phyloP scores from a whole-genome alignment of 2,888 invertebrate genomes.

The Eilema sororculum region DNA sequence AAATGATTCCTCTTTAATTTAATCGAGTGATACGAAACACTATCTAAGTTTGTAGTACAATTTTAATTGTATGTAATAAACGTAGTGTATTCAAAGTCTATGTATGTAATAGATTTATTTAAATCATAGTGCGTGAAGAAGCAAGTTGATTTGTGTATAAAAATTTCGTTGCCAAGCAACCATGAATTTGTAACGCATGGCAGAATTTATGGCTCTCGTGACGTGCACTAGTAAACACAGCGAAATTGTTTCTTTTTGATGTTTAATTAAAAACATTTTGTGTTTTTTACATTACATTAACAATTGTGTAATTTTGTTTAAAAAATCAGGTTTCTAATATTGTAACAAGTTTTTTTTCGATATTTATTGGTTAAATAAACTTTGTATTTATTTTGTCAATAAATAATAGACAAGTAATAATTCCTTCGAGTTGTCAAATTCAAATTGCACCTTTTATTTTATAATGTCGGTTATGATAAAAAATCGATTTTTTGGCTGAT shows the following conservation, averaged over 20 bases:
- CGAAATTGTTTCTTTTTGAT: constrained; percentile 12
- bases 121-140: neutral
- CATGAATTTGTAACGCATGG: constrained; percentile 6
- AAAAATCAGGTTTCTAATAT: neutral
- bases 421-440: constrained; percentile 39
- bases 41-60: neutral
- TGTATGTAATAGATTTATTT: neutral
- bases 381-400: neutral
- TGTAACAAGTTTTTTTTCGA: neutral
- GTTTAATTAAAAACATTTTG: constrained; percentile 8
- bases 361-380: neutral
- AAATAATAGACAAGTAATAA: neutral
- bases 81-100: no score
- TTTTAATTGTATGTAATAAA: neutral
- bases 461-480: constrained; percentile 34
- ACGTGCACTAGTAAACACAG: constrained; percentile 15
- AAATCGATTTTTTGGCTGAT: constrained; percentile 34
- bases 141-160: neutral
- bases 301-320: neutral
- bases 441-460: constrained; percentile 31
- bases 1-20: neutral
- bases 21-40: neutral
- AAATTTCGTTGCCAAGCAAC: constrained; percentile 25
- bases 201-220: neutral
- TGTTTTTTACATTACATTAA: neutral